Conservation (phyloP, 2,797 vertebrate species). For the Malurus splendens region DNA sequence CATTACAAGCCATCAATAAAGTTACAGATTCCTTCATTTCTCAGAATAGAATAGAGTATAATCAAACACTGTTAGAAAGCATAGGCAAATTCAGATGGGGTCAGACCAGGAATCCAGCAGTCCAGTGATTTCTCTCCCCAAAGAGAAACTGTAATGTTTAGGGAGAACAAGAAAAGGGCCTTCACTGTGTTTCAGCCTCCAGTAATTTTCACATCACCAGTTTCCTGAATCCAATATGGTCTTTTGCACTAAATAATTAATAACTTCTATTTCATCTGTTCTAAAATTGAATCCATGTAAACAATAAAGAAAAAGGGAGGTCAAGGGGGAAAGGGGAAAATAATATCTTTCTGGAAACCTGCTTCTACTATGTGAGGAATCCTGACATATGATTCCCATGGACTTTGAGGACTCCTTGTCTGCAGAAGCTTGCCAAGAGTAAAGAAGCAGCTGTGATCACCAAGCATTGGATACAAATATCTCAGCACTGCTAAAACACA, state of each 20-base stretch:
- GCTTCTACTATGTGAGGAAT: not conserved
- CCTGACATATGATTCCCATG: not conserved
- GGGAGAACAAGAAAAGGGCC: not conserved
- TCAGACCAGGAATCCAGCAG: not conserved
- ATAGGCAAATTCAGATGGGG: not conserved
- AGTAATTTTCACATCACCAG: not conserved
- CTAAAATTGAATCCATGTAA: not conserved
- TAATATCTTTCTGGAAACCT: not conserved
- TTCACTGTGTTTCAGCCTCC: not conserved
- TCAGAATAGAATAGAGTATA: not conserved
- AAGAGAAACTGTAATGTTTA: not conserved
- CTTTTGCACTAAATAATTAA: not conserved
- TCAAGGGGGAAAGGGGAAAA: rapidly evolving
- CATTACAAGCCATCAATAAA: not conserved
- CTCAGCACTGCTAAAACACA: not conserved
- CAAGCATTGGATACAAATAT: not conserved
- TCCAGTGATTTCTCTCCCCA: not conserved
- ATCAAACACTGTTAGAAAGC: not conserved
- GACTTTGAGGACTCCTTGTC: not conserved
- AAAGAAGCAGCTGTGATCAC: not conserved
- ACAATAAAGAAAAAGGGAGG: not conserved
- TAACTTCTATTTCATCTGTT: not conserved
- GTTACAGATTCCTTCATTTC: not conserved
- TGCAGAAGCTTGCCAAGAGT: not conserved
- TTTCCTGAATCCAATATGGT: not conserved